These are phyloP conservation scores for Hirtodrosophila confusa DNA, from an alignment of 2,888 invertebrate species.

Conservation along the genomic window DNA sequence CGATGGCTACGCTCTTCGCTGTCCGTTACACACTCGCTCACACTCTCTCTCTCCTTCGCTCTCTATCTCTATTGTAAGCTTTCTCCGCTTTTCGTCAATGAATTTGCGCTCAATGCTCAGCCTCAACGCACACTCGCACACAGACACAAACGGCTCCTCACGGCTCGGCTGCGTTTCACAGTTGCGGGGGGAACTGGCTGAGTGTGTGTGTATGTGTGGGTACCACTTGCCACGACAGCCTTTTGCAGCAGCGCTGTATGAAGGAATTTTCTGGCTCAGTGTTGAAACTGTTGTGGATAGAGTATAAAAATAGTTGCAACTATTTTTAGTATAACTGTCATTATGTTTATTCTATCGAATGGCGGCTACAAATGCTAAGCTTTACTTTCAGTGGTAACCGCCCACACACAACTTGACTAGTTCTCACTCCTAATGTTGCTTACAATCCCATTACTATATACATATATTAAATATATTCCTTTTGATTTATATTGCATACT, in stretches of 20 bases:
- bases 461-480: constrained; percentile 7
- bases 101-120: constrained; percentile 56
- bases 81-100: constrained; percentile 61
- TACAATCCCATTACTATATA: not conserved
- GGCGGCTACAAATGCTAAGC: constrained; percentile 17
- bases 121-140: constrained; percentile 42
- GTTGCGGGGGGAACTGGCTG: constrained; percentile 36
- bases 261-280: constrained; percentile 69
- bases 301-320: constrained; percentile 69
- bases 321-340: constrained; percentile 62
- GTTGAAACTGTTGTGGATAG: constrained; percentile 51
- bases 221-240: constrained; percentile 74
- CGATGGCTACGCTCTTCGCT: constrained; percentile 48
- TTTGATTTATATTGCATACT: constrained; percentile 42
- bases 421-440: too few species aligned
- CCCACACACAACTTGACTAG: constrained; percentile 13
- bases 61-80: constrained; percentile 31
- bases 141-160: constrained; percentile 39
- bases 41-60: constrained; percentile 16
- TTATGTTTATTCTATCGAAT: constrained; percentile 30
- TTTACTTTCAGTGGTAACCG: not conserved
- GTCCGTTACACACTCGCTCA: constrained; percentile 17
- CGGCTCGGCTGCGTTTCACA: constrained; percentile 5
- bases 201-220: constrained; percentile 58
- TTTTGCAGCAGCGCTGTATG: constrained; percentile 52